Percentiles rank a stretch among this genome's conserved stretches.
Evolutionary conservation across 2,888 invertebrate species (phyloP).

Genomic region (Timandra comae): DNA sequence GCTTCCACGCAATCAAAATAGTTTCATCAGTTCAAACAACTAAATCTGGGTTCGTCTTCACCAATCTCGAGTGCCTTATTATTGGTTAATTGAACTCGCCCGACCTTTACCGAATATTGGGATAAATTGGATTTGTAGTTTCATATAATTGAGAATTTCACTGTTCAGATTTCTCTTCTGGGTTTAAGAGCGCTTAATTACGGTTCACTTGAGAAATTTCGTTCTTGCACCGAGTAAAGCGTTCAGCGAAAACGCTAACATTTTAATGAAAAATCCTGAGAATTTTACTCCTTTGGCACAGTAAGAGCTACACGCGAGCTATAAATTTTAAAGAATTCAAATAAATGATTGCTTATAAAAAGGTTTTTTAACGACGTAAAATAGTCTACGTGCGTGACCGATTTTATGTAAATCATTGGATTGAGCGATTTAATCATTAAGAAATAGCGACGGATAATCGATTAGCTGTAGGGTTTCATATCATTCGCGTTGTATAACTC

Average conservation of each 20-base stretch:
- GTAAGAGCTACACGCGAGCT: too few relatives aligned
- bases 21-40: slow-evolving; percentile 18
- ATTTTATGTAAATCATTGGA: slow-evolving; percentile 14
- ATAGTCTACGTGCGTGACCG: slow-evolving; percentile 8
- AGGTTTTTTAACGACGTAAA: too few relatives aligned
- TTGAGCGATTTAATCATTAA: slow-evolving; percentile 11
- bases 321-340: too few relatives aligned
- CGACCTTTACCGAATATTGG: slow-evolving; percentile 26
- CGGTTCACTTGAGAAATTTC: slow-evolving; percentile 16
- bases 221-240: slow-evolving; percentile 11
- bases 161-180: slow-evolving; percentile 21
- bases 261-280: slow-evolving; percentile 8
- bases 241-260: slow-evolving; percentile 13
- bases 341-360: too few relatives aligned
- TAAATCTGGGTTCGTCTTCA: slow-evolving; percentile 21
- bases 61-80: slow-evolving; percentile 27
- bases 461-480: slow-evolving; percentile 5
- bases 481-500: background rate
- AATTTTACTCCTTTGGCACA: slow-evolving; percentile 3
- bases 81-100: slow-evolving; percentile 33
- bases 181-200: slow-evolving; percentile 19
- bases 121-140: slow-evolving; percentile 31
- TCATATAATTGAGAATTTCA: slow-evolving; percentile 28
- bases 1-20: slow-evolving; percentile 20
- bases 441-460: slow-evolving; percentile 6